phyloP scores from a whole-genome alignment of 2,888 invertebrate species.

The Asteroscopus sphinx region DNA sequence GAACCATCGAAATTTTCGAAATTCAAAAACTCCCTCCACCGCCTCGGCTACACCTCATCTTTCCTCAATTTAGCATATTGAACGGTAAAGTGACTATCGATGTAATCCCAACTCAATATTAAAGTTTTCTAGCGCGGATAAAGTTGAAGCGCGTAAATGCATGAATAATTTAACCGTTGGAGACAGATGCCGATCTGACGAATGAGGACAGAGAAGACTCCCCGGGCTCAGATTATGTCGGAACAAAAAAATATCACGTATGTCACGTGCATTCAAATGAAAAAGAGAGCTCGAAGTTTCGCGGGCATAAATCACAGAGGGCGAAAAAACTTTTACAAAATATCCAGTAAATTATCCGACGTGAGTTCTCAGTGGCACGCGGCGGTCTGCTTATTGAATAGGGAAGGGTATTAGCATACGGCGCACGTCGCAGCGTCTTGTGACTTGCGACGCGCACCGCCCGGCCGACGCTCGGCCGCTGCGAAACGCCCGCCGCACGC shows the following conservation, averaged over 20 bases:
- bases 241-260: conserved; percentile 89
- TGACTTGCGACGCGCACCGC: conserved; percentile 69
- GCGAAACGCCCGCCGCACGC: conserved; percentile 43
- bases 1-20: conserved; percentile 81
- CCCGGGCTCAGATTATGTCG: conserved; percentile 82
- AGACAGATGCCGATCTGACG: conserved; percentile 85
- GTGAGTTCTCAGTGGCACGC: conserved; percentile 89
- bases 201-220: conserved; percentile 81
- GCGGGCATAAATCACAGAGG: conserved; percentile 89
- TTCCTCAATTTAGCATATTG: conserved; percentile 78
- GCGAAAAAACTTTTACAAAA: conserved; percentile 90
- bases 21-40: conserved; percentile 63
- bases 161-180: conserved; percentile 87
- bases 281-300: conserved; percentile 89
- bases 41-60: conserved; percentile 70
- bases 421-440: conserved; percentile 84
- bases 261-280: conserved; percentile 90
- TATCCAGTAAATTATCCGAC: conserved; percentile 90
- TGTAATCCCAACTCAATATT: conserved; percentile 82
- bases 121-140: conserved; percentile 78
- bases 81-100: conserved; percentile 83
- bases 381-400: conserved; percentile 90
- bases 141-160: conserved; percentile 85
- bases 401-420: conserved; percentile 87
- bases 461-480: conserved; percentile 43